phyloP scores from a whole-genome alignment of 2,888 invertebrate genomes.

The Eupithecia inturbata region DNA sequence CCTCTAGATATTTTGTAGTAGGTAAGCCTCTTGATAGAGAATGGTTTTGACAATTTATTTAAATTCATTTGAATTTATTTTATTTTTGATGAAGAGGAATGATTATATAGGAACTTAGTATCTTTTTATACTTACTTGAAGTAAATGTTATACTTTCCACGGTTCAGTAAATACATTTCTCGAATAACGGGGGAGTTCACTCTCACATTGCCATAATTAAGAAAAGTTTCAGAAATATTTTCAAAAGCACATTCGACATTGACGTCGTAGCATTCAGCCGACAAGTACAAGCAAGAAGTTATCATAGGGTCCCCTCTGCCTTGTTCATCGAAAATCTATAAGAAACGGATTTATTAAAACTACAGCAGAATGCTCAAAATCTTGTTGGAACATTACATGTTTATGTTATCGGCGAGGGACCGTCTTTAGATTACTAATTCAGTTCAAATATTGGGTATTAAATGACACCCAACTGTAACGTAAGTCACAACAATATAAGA shows the following conservation, averaged over 20 bases:
- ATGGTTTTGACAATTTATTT: too few relatives aligned
- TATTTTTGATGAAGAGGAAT: background rate
- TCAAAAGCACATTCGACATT: constrained; percentile 81
- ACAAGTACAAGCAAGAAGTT: constrained; percentile 70
- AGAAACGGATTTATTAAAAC: background rate
- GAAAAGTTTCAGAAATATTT: constrained; percentile 67
- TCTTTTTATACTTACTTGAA: constrained; percentile 68
- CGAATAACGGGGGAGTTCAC: constrained; percentile 77
- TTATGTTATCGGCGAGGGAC: too few relatives aligned
- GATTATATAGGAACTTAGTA: background rate
- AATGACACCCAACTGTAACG: too few relatives aligned
- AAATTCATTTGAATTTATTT: too few relatives aligned
- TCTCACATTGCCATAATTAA: constrained; percentile 85
- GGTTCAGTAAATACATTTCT: constrained; percentile 81
- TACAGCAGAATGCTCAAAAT: too few relatives aligned
- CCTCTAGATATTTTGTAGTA: too few relatives aligned
- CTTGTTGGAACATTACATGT: too few relatives aligned
- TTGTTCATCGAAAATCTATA: constrained; percentile 73
- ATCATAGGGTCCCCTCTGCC: constrained; percentile 76
- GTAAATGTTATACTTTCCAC: constrained; percentile 83
- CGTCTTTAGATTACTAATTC: too few relatives aligned
- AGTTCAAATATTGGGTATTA: too few relatives aligned
- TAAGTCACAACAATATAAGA: too few relatives aligned
- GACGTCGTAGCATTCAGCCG: constrained; percentile 86
- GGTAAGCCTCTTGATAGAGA: too few relatives aligned